Base-by-base conservation (phyloP, 1,140 invertebrate species). In the Hylyphantes graminicola region DNA sequence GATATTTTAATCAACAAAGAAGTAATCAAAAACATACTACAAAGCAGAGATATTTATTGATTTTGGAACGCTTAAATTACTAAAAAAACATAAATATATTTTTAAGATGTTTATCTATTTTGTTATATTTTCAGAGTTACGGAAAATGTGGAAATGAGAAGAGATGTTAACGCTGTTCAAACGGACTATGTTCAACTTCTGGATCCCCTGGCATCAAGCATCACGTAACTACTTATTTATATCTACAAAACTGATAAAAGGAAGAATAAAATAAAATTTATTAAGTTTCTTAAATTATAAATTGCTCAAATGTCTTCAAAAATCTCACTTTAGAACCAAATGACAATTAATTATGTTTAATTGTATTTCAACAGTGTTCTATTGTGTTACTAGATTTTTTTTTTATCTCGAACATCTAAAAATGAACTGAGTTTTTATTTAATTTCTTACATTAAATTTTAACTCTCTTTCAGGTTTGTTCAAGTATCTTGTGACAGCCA, bases 121-220 rank as follows among this genome's bases (percentile, higher is more conserved):
- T 74, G 50, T 74, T 63, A 8, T 63, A 67, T 73, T 67, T 13
- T 7, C 21, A 83, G 80, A 50, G 80, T 83, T 48, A 83, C 80
- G 6, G 80, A 83, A 83, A 83, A 83, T 68, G 80, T 83, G 13
- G 80, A 83, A 75, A 83, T 83, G 80, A 64, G 61, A 50, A 74
- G 59, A 68, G 73, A 75, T 17, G 61, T 70, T 0, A 63, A 85
- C 70, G 73, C 63, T 12, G 48, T 70, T 11, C 54, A 59, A 57
- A 77, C 82, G n/a, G 82, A 85, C 61, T 77, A 85, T 54, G 82
- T 85, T 59, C 82, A 85, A 35, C 48, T 85, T 7, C 21, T 85
- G 48, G 82, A 85, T 61, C 82, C 82, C 11, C 19, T 85, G n/a
- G 82, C 82, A 51, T 85, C 82, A 21, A 85, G 74, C 35, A 70